A percentile compares a stretch with the other conserved stretches of the same genome.
phyloP scores from a whole-genome alignment of 2,113 vertebrate species.

The Alectura lathami region DNA sequence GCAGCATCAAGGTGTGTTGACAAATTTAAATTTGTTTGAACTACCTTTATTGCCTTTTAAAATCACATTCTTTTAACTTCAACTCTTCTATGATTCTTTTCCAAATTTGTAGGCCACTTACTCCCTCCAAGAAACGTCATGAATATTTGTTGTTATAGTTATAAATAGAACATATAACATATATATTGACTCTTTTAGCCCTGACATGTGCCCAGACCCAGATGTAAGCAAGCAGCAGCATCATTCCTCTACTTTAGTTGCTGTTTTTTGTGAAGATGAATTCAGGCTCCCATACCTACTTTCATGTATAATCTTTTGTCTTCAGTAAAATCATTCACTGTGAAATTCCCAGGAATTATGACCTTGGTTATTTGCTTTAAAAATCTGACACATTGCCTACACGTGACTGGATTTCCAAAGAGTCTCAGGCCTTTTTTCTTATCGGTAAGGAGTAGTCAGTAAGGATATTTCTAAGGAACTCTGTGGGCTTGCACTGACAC shows the following conservation, averaged over 20 bases:
- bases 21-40: neutral
- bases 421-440: neutral
- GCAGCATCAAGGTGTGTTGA: neutral
- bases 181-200: neutral
- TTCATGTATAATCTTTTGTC: neutral
- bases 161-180: neutral
- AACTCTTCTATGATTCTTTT: neutral
- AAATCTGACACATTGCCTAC: neutral
- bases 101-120: neutral
- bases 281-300: neutral
- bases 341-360: neutral
- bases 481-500: neutral
- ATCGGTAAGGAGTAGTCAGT: neutral
- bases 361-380: neutral
- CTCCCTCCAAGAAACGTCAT: neutral
- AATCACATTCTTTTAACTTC: neutral
- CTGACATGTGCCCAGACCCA: neutral
- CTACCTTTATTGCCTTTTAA: neutral
- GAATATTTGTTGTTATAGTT: neutral
- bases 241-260: neutral
- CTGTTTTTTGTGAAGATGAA: neutral
- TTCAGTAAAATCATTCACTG: neutral
- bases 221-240: neutral
- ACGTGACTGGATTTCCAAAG: neutral
- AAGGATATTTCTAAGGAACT: neutral